Base-by-base conservation (phyloP, 2,797 vertebrate species). In the Tenualosa ilisha region DNA sequence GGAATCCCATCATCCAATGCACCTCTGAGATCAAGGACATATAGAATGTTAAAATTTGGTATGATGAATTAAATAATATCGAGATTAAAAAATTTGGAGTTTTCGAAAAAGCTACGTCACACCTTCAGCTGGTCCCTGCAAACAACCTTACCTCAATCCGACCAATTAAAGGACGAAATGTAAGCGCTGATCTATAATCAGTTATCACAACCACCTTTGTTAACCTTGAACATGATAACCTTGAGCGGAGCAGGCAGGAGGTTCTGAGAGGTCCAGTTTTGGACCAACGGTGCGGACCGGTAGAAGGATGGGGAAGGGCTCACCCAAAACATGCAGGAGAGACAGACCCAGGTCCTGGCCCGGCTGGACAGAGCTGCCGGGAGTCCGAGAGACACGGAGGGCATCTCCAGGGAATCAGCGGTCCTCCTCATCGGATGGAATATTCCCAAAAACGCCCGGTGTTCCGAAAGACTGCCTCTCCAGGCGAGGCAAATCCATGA, bases 251-350 rank as follows among this genome's bases (percentile, higher is more conserved):
- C 65, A 11, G 22, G 56, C 56, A 6, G 20, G 20, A 13, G 13
- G 51, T 53, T 15, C 15, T 15, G 11, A 20, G 6, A 22, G 56
- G 46, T 46, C 46, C 8, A 37, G 68, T 53, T 3, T 43, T 75
- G 61, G 81, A 83, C 85, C 63, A 86, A 61, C 22, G 43, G 82
- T 56, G 56, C 15, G 49, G 37, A 12, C 56, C 11, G 15, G 2
- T 59, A 82, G 20, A 85, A 15, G 43, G 75, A 59, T 20, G 22
- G 56, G 56, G 51, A 3, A 53, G 51, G 40, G 46, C 96, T 93
- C 97, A 98, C 97, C 97, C 96, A 97, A 83, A 97, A 96, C 96
- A 97, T 96, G 92, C 97, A 98, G 93, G 96, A 97, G 89, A 97
- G 94, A 90, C 97, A 97, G 84, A 97, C 93, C 95, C 96, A 97